These are phyloP conservation scores for Papilio dardanus DNA, from an alignment of 1,140 invertebrate species.

Conservation along the genomic window DNA sequence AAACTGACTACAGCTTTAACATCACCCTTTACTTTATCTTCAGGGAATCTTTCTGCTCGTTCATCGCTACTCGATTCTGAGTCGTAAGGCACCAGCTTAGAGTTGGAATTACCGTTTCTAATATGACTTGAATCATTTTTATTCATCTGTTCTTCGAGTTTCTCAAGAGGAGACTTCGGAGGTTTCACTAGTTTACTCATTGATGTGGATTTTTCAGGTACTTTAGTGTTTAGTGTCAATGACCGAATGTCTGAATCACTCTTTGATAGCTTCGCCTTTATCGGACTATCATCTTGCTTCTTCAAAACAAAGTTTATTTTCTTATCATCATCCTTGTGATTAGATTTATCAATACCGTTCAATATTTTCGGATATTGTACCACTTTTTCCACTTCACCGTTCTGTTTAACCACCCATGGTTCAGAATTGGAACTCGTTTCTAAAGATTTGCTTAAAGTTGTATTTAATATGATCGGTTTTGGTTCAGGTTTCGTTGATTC, in stretches of 20 bases:
- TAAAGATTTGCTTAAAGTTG: slow-evolving; percentile 65
- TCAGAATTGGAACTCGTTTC: slow-evolving; percentile 64
- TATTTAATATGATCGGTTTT: slow-evolving; percentile 76
- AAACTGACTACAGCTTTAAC: slow-evolving; percentile 40
- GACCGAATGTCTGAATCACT: slow-evolving; percentile 61
- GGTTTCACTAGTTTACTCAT: slow-evolving; percentile 61
- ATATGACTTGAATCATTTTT: slow-evolving; percentile 55
- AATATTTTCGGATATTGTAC: slow-evolving; percentile 59
- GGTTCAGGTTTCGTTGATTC: slow-evolving; percentile 61
- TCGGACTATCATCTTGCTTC: slow-evolving; percentile 57
- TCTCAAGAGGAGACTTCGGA: slow-evolving; percentile 70
- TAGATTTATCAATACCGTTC: slow-evolving; percentile 64
- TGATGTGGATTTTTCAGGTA: slow-evolving; percentile 58
- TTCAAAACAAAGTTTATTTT: slow-evolving; percentile 69
- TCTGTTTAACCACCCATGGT: slow-evolving; percentile 77
- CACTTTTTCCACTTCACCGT: slow-evolving; percentile 76
- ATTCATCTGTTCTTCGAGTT: slow-evolving; percentile 77
- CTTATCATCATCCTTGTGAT: slow-evolving; percentile 64
- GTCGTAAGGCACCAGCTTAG: slow-evolving; percentile 74
- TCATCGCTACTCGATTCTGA: slow-evolving; percentile 76
- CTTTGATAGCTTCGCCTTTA: slow-evolving; percentile 61
- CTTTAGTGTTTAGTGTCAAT: slow-evolving; percentile 47
- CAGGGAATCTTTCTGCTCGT: slow-evolving; percentile 50
- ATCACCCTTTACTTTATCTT: slow-evolving; percentile 54
- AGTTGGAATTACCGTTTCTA: slow-evolving; percentile 58